Base-by-base conservation (phyloP, 2,113 vertebrate species). In the Myotis yumanensis region DNA sequence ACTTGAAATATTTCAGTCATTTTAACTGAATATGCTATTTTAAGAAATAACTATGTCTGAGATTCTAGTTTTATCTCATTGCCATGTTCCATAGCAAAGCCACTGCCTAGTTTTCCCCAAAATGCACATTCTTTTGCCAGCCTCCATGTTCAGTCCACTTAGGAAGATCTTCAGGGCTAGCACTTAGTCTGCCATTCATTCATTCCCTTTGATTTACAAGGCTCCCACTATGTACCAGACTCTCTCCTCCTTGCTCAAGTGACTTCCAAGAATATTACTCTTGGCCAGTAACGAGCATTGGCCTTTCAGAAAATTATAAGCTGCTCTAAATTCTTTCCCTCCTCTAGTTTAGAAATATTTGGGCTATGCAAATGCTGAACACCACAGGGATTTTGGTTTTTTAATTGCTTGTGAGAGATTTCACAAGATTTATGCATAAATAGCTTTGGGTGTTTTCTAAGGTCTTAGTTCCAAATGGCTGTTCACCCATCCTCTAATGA, bases 381-480 rank as follows among this genome's bases (percentile, higher is more conserved):
- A 46, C 66, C 77, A 66, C 12, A 20, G 72, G 77, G 35, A 91
- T 72, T 92, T 87, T 86, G 57, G 25, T 68, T 86, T 95, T 92
- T 93, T 86, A 92, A 92, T 89, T 92, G 82, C 35, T 93, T 85
- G 4, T 75, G 43, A 94, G 79, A 94, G 35, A 95, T 77, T 81
- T 84, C 89, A 85, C 62, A 83, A 82, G 69, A 86, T 89, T 95
- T 82, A 75, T 64, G 25, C 40, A 87, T 82, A 92, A 92, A 75
- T 28, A 83, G 48, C 62, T 86, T 59, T 81, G 69, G 64, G 20
- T 85, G 28, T 75, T 93, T 95, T 95, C 86, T 90, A 75, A 93
- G 95, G 16, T 23, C 48, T 88, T 86, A 54, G 52, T 79, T 83
- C 83, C 28, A 90, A 89, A 28, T 37, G 25, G 22, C 16, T 76